A percentile compares a stretch with the other conserved stretches of the same genome.
These are phyloP conservation scores for Athalia rosae DNA, from an alignment of 2,888 invertebrate genomes.

Conservation along the genomic window DNA sequence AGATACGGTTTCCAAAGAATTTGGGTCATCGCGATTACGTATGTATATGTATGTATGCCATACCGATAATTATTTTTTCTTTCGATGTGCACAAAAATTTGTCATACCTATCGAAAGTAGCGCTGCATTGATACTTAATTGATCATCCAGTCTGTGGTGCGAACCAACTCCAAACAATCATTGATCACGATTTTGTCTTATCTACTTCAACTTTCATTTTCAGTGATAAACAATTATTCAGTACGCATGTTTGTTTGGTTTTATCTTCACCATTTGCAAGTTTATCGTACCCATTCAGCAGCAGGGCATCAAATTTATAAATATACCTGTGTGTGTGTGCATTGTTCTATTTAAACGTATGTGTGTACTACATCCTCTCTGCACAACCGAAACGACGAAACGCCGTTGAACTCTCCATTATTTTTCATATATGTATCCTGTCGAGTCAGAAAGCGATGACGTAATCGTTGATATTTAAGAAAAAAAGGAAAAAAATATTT, in stretches of 20 bases:
- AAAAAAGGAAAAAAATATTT: slow-evolving; percentile 13
- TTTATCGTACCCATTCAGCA: too few relatives aligned
- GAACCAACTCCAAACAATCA: too few relatives aligned
- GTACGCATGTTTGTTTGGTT: too few relatives aligned
- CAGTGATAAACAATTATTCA: too few relatives aligned
- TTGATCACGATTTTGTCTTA: too few relatives aligned
- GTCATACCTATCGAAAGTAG: background rate
- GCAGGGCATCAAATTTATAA: background rate
- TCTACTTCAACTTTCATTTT: too few relatives aligned
- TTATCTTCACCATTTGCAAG: too few relatives aligned
- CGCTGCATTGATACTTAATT: background rate
- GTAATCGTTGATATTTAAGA: slow-evolving; percentile 37
- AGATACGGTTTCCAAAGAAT: slow-evolving; percentile 20
- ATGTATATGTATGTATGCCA: background rate
- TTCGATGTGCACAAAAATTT: background rate
- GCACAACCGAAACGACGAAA: background rate
- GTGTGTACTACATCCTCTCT: background rate
- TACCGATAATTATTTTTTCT: background rate
- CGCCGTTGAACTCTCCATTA: background rate
- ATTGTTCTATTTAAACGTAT: background rate
- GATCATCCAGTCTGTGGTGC: background rate
- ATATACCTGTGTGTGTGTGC: background rate
- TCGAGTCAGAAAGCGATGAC: slow-evolving; percentile 13
- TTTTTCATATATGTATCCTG: background rate
- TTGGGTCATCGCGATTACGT: slow-evolving; percentile 26